phyloP scores from a whole-genome alignment of 2,888 invertebrate species.

The Amiota mariae region DNA sequence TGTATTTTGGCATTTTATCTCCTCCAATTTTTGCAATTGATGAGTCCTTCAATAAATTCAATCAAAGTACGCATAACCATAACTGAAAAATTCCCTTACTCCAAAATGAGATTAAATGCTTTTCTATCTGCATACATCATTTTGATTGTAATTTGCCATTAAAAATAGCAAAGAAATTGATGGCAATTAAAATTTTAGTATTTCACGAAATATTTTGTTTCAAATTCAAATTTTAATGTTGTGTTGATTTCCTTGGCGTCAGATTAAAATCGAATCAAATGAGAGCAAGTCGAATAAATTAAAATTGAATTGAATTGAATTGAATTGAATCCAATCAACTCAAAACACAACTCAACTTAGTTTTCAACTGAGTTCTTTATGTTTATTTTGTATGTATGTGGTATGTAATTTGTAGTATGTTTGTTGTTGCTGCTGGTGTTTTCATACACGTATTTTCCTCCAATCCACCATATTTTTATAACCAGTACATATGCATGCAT shows the following conservation, averaged over 20 bases:
- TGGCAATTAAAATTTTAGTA: conserved; percentile 9
- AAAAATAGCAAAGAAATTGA: conserved; percentile 18
- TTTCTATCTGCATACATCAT: background rate
- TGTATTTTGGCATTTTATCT: no score
- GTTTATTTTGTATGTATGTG: conserved; percentile 14
- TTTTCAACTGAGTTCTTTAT: background rate
- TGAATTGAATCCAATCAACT: background rate
- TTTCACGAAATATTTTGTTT: background rate
- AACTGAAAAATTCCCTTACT: no score
- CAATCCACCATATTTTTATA: conserved; percentile 39
- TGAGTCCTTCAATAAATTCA: no score
- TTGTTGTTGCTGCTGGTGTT: conserved; percentile 12
- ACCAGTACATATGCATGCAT: conserved; percentile 3
- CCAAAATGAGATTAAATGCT: background rate
- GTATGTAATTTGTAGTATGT: background rate
- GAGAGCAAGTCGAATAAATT: no score
- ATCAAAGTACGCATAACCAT: no score
- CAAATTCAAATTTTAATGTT: conserved; percentile 11
- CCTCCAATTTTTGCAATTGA: no score
- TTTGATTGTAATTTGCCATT: conserved; percentile 22
- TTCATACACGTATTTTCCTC: conserved; percentile 28
- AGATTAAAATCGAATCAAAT: background rate
- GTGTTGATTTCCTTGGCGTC: conserved; percentile 13
- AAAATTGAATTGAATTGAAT: background rate
- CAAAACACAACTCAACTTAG: background rate